These are phyloP conservation scores for Beroe ovata DNA, from an alignment of 37 sponge, comb jelly and placozoan species.

Conservation along the genomic window DNA sequence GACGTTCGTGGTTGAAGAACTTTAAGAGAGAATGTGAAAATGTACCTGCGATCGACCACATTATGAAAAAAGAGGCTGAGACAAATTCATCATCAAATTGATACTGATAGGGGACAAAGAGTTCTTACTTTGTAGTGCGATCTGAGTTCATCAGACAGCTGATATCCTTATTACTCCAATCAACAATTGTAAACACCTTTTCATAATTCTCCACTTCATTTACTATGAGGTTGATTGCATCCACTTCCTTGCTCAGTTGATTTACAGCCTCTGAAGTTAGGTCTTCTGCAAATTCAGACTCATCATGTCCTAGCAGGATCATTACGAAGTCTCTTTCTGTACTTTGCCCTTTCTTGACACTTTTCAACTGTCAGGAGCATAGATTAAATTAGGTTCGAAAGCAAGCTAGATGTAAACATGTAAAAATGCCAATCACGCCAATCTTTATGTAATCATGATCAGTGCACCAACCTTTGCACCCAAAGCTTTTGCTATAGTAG, in stretches of 20 bases:
- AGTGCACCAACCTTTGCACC: no score
- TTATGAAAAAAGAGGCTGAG: no score
- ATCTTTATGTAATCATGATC: no score
- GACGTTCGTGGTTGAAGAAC: not conserved
- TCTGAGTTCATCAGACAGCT: not conserved
- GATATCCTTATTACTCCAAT: not conserved
- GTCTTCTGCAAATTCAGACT: not conserved
- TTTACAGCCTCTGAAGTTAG: not conserved
- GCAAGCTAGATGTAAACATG: no score
- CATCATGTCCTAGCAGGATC: not conserved
- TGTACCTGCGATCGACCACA: no score
- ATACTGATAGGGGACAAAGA: no score
- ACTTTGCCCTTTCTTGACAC: not conserved
- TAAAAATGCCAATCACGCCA: no score
- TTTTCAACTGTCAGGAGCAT: not conserved
- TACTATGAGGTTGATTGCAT: constrained; percentile 28
- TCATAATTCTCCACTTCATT: not conserved
- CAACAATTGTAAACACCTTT: not conserved
- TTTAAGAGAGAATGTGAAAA: not conserved
- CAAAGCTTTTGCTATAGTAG: not conserved
- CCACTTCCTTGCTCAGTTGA: not conserved
- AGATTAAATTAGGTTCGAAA: no score
- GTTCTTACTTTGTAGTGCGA: not conserved
- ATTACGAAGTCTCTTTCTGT: not conserved
- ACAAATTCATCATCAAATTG: no score